Conservation (phyloP, 2,113 vertebrate genomes). For the Chlorodrepanis virens region DNA sequence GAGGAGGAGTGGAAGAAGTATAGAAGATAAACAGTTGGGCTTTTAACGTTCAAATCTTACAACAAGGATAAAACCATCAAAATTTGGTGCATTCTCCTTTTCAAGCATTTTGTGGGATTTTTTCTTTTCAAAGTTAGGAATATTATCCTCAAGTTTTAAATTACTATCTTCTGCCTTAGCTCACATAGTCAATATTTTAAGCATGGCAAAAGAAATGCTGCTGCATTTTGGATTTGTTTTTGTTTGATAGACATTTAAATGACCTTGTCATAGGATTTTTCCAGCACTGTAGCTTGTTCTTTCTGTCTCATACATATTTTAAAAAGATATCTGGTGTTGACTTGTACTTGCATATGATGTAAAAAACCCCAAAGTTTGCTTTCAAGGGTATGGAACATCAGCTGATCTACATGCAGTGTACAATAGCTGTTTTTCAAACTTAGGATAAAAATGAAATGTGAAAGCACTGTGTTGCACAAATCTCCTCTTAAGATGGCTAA, state of each 20-base stretch:
- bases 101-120: neutral
- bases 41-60: neutral
- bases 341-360: neutral
- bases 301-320: neutral
- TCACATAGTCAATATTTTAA: neutral
- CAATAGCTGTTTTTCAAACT: neutral
- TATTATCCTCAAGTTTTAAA: neutral
- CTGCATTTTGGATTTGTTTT: neutral
- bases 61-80: neutral
- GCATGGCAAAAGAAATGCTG: neutral
- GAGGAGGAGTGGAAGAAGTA: neutral
- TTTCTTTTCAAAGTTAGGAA: neutral
- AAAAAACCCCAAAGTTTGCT: neutral
- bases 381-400: neutral
- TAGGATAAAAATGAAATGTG: neutral
- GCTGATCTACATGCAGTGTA: neutral
- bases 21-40: neutral
- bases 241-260: neutral
- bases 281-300: neutral
- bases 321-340: neutral
- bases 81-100: neutral
- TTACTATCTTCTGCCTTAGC: neutral
- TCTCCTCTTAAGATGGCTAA: neutral
- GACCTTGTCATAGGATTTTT: neutral
- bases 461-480: neutral